A percentile compares a stretch with the other conserved stretches of the same genome.
phyloP scores from a whole-genome alignment of 2,797 vertebrate species.

The Bryconaethiops microstoma region DNA sequence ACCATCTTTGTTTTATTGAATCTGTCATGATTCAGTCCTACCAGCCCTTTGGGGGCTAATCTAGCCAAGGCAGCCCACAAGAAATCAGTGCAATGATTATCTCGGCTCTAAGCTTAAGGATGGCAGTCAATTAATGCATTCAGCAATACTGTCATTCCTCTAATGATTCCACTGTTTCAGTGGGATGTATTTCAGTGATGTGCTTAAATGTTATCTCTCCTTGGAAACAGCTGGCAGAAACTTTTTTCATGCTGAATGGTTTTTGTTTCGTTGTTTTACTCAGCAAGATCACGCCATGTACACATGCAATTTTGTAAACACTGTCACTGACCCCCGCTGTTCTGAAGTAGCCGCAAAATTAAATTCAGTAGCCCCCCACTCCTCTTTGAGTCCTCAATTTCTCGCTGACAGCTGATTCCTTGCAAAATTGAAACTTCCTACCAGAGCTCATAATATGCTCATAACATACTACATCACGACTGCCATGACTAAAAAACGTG shows the following conservation, averaged over 20 bases:
- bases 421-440: constrained; percentile 37
- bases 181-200: constrained; percentile 10
- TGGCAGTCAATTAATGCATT: constrained; percentile 38
- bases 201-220: constrained; percentile 18
- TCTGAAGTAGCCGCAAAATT: constrained; percentile 20
- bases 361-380: constrained; percentile 31
- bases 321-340: not conserved
- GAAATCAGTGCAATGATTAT: constrained; percentile 32
- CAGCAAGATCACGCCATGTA: not conserved
- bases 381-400: constrained; percentile 35
- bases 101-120: constrained; percentile 22
- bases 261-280: not conserved
- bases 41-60: constrained; percentile 24
- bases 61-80: constrained; percentile 17
- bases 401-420: constrained; percentile 32
- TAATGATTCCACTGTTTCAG: not conserved
- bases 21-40: constrained; percentile 27
- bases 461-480: constrained; percentile 7
- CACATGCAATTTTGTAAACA: not conserved
- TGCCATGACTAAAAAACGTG: not conserved
- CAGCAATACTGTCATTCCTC: constrained; percentile 32
- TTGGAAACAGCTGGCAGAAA: not conserved
- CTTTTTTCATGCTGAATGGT: not conserved
- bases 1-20: constrained; percentile 30
- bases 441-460: constrained; percentile 19